phyloP scores from a whole-genome alignment of 2,888 invertebrate species.

The Aquatica leii region DNA sequence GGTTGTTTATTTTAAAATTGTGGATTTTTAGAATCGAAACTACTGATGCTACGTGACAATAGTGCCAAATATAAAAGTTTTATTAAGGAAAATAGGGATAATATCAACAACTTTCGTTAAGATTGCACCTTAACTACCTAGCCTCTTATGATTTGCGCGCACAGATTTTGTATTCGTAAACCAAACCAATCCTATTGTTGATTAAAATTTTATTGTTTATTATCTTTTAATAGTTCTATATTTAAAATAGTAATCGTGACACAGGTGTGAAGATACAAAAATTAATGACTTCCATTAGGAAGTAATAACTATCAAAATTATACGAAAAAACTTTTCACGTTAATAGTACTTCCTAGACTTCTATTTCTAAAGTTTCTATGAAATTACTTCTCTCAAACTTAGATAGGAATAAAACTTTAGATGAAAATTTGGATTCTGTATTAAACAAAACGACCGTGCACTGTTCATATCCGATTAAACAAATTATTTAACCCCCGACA shows the following conservation, averaged over 20 bases:
- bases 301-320: too few species aligned
- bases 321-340: constrained; percentile 32
- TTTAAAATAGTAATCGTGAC: too few species aligned
- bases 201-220: constrained; percentile 46
- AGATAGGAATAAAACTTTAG: constrained; percentile 5
- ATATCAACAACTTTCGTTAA: constrained; percentile 12
- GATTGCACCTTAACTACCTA: constrained; percentile 17
- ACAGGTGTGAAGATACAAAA: too few species aligned
- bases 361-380: constrained; percentile 4
- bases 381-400: constrained; percentile 5
- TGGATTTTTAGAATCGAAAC: constrained; percentile 25
- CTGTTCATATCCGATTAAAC: too few species aligned
- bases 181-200: constrained; percentile 38
- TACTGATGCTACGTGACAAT: constrained; percentile 17
- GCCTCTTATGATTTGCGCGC: constrained; percentile 15
- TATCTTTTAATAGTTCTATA: too few species aligned
- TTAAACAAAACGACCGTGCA: too few species aligned
- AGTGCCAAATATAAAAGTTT: constrained; percentile 2
- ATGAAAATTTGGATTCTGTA: constrained; percentile 7
- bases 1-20: constrained; percentile 17
- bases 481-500: too few species aligned
- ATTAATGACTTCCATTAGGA: too few species aligned
- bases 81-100: constrained; percentile 1
- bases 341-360: constrained; percentile 13
- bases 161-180: too few species aligned